Evolutionary conservation across 2,113 vertebrate genomes (phyloP).

Genomic region (Enhydra lutris): DNA sequence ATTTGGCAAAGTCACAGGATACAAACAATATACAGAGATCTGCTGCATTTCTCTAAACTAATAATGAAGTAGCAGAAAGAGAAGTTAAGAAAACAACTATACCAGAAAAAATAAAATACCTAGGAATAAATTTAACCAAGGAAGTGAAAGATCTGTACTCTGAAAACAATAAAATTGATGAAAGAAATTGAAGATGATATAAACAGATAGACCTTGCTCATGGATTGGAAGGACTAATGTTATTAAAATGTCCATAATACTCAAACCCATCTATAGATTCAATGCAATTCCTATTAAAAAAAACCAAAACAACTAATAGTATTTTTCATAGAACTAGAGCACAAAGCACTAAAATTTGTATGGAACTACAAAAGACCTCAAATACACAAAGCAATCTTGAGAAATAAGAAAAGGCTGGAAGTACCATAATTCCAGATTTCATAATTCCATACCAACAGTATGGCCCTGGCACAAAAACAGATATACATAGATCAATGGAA

Average conservation of each 20-base stretch:
- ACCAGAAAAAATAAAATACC: neutral
- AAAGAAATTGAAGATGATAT: neutral
- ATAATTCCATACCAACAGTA: neutral
- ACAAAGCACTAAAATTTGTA: neutral
- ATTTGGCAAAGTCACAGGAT: neutral
- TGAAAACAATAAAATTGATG: neutral
- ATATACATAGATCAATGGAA: neutral
- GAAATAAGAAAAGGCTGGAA: neutral
- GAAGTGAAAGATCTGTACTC: neutral
- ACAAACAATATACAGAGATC: neutral
- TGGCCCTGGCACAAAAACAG: neutral
- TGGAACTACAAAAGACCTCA: neutral
- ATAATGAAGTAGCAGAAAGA: neutral
- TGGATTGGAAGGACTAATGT: neutral
- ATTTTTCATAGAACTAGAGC: neutral
- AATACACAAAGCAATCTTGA: neutral
- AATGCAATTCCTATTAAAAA: neutral
- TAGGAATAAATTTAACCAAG: neutral
- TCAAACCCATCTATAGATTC: neutral
- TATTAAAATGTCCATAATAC: neutral
- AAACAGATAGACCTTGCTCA: neutral
- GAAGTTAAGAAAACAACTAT: neutral
- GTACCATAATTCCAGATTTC: neutral
- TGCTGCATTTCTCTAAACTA: neutral
- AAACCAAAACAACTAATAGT: neutral